Evolutionary conservation across 2,113 vertebrate species (phyloP).

Genomic region (Salvelinus fontinalis): DNA sequence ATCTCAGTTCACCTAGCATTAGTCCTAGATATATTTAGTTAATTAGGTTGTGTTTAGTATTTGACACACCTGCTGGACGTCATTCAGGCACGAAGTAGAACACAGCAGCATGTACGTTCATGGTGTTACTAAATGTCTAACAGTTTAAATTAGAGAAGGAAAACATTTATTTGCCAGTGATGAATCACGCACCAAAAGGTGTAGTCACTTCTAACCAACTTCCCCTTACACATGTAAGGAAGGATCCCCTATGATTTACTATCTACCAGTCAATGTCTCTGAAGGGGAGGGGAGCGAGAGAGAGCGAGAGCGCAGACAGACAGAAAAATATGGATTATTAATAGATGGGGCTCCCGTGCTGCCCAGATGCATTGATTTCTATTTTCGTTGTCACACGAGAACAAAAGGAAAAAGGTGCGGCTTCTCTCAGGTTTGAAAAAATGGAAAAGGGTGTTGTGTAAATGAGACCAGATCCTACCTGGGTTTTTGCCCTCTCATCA

Average conservation of each 20-base stretch:
- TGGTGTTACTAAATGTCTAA: not conserved
- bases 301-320: too few relatives aligned
- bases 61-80: not conserved
- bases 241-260: not conserved
- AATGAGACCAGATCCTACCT: slow-evolving; percentile 13
- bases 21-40: not conserved
- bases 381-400: slow-evolving; percentile 58
- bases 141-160: too few relatives aligned
- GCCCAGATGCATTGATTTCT: slow-evolving; percentile 72
- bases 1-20: not conserved
- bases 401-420: slow-evolving; percentile 52
- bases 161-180: not conserved
- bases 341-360: slow-evolving; percentile 51
- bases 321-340: slow-evolving; percentile 64
- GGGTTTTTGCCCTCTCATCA: too few relatives aligned
- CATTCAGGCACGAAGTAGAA: not conserved
- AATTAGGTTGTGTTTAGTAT: not conserved
- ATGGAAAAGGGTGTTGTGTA: slow-evolving; percentile 37
- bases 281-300: too few relatives aligned
- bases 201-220: slow-evolving; percentile 1
- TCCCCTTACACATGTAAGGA: too few relatives aligned
- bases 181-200: not conserved
- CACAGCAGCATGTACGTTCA: not conserved
- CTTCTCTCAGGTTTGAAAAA: slow-evolving; percentile 46
- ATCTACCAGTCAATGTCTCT: slow-evolving; percentile 48